Conservation (phyloP, 2,113 vertebrate species). For the Polypterus senegalus region DNA sequence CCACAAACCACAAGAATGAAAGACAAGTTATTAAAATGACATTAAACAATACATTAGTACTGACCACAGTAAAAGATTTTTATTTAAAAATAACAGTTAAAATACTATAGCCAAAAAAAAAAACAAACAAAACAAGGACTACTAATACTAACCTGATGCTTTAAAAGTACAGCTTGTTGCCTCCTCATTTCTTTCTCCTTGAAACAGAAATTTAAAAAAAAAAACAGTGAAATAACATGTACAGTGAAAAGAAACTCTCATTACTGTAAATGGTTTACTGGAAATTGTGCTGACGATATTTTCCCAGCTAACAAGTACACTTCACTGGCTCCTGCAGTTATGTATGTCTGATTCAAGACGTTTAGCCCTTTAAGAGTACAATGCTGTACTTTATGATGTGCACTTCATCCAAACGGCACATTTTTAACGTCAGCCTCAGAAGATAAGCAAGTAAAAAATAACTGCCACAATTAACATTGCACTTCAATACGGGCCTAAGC, state of each 20-base stretch:
- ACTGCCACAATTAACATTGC: too few relatives aligned
- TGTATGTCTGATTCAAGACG: too few relatives aligned
- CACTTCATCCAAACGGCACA: background rate
- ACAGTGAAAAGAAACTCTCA: background rate
- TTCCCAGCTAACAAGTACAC: too few relatives aligned
- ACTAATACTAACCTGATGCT: slow-evolving; percentile 74
- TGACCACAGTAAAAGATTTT: slow-evolving; percentile 16
- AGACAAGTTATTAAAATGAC: slow-evolving; percentile 58
- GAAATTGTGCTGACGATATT: too few relatives aligned
- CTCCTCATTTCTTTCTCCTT: slow-evolving; percentile 87
- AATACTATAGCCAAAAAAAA: slow-evolving; percentile 13
- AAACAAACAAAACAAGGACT: slow-evolving; percentile 16
- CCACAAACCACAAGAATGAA: slow-evolving; percentile 71
- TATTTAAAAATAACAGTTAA: slow-evolving; percentile 21
- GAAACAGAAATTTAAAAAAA: slow-evolving; percentile 35
- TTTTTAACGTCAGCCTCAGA: background rate
- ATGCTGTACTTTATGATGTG: too few relatives aligned
- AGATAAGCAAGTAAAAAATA: background rate
- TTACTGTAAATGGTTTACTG: background rate
- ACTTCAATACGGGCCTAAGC: too few relatives aligned
- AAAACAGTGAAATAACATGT: background rate
- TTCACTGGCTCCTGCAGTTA: too few relatives aligned
- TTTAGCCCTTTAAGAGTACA: too few relatives aligned
- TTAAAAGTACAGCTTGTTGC: slow-evolving; percentile 80
- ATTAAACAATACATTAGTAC: slow-evolving; percentile 20